Evolutionary conservation across 2,113 vertebrate species (phyloP).

Genomic region (Amblyopsis rosae): DNA sequence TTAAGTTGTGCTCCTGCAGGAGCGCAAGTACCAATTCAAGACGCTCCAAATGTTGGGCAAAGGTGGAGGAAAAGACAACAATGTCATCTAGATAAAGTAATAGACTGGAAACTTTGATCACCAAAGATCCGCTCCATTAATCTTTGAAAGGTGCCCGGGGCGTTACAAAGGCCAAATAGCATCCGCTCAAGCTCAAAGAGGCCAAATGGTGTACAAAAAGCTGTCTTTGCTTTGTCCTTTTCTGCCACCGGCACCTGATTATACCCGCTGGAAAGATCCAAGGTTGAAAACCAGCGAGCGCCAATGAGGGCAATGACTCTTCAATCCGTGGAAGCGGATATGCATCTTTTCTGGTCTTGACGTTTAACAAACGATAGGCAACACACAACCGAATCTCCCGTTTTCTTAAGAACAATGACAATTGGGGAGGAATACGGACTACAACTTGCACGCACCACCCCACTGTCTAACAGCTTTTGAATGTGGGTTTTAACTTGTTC

Average conservation of each 20-base stretch:
- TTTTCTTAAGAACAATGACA: slow-evolving; percentile 12
- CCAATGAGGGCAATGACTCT: background rate
- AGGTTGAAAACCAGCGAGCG: background rate
- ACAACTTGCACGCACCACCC: slow-evolving; percentile 4
- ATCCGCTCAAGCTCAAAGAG: background rate
- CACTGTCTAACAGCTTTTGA: slow-evolving; percentile 14
- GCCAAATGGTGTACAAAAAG: background rate
- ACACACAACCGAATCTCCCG: background rate
- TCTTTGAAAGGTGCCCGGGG: background rate
- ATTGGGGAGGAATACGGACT: slow-evolving; percentile 16
- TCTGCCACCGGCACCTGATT: background rate
- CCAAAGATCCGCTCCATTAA: too few relatives aligned
- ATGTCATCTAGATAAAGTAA: too few relatives aligned
- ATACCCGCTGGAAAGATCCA: background rate
- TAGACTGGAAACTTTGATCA: too few relatives aligned
- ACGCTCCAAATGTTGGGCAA: background rate
- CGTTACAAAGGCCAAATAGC: too few relatives aligned
- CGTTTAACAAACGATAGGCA: slow-evolving; percentile 7
- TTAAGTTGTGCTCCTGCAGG: background rate
- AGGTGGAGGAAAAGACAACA: background rate
- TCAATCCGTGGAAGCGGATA: background rate
- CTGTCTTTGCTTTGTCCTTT: background rate
- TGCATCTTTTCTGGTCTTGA: slow-evolving; percentile 6
- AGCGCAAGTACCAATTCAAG: background rate
- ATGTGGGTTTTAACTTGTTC: slow-evolving; percentile 10